Conservation (phyloP, 2,888 invertebrate genomes). For the Melinopterus prodromus region DNA sequence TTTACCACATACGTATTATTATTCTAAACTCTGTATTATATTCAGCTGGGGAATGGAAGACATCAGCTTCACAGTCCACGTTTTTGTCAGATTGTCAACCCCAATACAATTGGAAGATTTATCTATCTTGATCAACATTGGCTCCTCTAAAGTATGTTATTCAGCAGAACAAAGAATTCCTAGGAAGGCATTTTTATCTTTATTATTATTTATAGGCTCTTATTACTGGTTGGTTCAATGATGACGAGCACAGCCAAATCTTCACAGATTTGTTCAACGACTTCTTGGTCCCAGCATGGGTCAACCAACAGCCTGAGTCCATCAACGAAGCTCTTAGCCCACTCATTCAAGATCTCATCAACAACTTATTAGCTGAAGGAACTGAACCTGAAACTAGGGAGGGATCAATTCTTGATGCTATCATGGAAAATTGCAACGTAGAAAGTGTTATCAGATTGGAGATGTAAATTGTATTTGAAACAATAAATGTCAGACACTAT, state of each 20-base stretch:
- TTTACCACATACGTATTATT: background rate
- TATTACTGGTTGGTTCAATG: constrained; percentile 39
- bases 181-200: background rate
- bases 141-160: constrained; percentile 31
- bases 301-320: constrained; percentile 32
- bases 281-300: constrained; percentile 30
- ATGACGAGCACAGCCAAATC: constrained; percentile 39
- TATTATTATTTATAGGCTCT: constrained; percentile 33
- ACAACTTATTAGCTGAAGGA: constrained; percentile 16
- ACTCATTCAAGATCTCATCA: constrained; percentile 24
- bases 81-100: constrained; percentile 10
- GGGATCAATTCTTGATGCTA: constrained; percentile 10
- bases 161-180: background rate
- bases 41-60: constrained; percentile 29
- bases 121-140: constrained; percentile 27
- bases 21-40: background rate
- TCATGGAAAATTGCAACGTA: background rate
- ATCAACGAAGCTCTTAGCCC: constrained; percentile 34
- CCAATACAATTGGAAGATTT: constrained; percentile 23
- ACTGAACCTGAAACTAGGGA: background rate
- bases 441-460: background rate
- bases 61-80: constrained; percentile 18
- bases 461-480: background rate
- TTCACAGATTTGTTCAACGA: constrained; percentile 36
- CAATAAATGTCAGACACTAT: background rate